Evolutionary conservation across 2,113 vertebrate species (phyloP).

Genomic region (Craseonycteris thonglongyai): DNA sequence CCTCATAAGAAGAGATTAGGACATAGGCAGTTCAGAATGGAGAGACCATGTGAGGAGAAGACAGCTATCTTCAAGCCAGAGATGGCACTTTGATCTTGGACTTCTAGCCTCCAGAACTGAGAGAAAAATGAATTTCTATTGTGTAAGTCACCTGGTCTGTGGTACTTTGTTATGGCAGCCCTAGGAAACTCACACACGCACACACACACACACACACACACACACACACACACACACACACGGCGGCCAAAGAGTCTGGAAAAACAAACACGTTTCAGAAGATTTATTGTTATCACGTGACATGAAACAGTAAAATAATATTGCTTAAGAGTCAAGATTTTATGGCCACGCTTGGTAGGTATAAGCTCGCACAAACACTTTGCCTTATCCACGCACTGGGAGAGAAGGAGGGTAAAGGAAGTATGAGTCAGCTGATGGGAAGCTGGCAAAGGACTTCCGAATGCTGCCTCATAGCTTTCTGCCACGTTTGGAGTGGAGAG

Average conservation of each 20-base stretch:
- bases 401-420: background rate
- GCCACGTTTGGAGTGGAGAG: background rate
- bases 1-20: background rate
- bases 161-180: background rate
- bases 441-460: background rate
- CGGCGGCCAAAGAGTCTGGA: background rate
- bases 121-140: background rate
- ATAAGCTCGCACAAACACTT: background rate
- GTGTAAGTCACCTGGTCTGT: background rate
- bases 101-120: background rate
- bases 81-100: background rate
- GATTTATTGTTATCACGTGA: background rate
- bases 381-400: background rate
- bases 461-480: background rate
- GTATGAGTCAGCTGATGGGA: background rate
- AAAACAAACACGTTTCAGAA: background rate
- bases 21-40: background rate
- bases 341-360: background rate
- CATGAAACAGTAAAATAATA: background rate
- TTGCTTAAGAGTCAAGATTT: background rate
- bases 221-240: background rate
- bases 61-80: rapidly evolving
- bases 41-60: background rate
- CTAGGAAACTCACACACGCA: background rate
- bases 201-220: background rate